phyloP scores from a whole-genome alignment of 2,888 invertebrate species.

The Blastobasis lacticolella region DNA sequence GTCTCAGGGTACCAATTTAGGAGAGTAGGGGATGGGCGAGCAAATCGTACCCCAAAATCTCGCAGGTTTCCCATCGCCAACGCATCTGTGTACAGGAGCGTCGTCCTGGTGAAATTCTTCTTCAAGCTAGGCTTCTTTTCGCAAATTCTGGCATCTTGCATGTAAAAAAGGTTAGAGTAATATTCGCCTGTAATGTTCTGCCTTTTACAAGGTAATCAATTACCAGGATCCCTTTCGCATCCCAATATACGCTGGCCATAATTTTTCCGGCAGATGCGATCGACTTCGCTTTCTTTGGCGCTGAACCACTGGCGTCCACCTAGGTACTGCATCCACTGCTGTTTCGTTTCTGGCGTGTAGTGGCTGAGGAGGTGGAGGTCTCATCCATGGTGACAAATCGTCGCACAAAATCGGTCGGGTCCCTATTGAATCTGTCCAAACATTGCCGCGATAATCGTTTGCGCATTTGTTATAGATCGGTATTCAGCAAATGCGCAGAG shows the following conservation, averaged over 20 bases:
- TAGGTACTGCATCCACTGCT: slow-evolving; percentile 9
- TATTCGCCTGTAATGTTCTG: background rate
- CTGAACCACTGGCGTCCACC: slow-evolving; percentile 1
- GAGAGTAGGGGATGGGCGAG: slow-evolving; percentile 1
- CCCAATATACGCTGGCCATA: background rate
- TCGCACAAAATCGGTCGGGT: too few species aligned
- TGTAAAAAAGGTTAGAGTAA: background rate
- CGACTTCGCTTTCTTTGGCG: slow-evolving; percentile 5
- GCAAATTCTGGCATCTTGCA: background rate
- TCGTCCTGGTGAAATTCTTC: background rate
- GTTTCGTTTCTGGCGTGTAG: slow-evolving; percentile 7
- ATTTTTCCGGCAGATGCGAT: background rate
- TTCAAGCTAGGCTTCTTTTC: background rate
- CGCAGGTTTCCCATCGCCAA: slow-evolving; percentile 4
- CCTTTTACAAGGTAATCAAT: background rate
- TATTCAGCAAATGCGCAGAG: background rate
- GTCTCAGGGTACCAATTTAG: background rate
- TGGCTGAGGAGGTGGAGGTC: too few species aligned
- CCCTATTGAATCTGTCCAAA: too few species aligned
- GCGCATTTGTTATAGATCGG: too few species aligned
- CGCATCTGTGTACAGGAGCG: background rate
- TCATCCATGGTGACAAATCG: too few species aligned
- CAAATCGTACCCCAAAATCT: slow-evolving; percentile 4
- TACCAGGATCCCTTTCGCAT: background rate
- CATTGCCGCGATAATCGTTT: too few species aligned